Evolutionary conservation across 1,140 invertebrate genomes (phyloP).

Genomic region (Chelonus insularis): DNA sequence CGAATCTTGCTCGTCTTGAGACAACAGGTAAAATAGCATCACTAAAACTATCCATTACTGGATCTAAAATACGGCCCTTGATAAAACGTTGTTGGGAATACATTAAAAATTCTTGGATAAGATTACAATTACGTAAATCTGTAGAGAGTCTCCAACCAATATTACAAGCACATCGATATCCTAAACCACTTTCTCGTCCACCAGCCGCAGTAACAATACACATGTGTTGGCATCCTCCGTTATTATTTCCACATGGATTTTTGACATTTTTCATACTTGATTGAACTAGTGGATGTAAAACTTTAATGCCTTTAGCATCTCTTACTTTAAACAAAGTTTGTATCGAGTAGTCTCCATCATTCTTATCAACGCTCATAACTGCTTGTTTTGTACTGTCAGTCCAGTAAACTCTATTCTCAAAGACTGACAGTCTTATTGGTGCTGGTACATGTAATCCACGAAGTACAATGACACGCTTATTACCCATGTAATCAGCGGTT

Average conservation of each 20-base stretch:
- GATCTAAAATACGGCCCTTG: constrained; percentile 89
- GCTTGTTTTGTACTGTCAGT: constrained; percentile 95
- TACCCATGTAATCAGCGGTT: constrained; percentile 93
- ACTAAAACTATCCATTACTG: constrained; percentile 86
- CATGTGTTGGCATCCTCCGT: constrained; percentile 93
- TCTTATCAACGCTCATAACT: constrained; percentile 90
- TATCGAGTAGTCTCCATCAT: constrained; percentile 74
- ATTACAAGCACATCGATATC: constrained; percentile 91
- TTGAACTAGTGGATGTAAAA: constrained; percentile 78
- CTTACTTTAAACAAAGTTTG: constrained; percentile 80
- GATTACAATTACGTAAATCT: constrained; percentile 81
- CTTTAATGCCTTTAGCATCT: constrained; percentile 84
- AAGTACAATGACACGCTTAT: constrained; percentile 75
- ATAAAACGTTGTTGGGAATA: constrained; percentile 97
- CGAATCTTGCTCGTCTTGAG: constrained; percentile 88
- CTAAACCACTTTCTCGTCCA: constrained; percentile 76
- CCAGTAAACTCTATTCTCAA: constrained; percentile 93
- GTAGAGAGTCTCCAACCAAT: constrained; percentile 81
- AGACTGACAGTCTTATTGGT: constrained; percentile 80
- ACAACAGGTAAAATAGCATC: constrained; percentile 93
- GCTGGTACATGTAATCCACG: constrained; percentile 85
- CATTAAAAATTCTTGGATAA: constrained; percentile 90
- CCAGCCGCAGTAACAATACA: constrained; percentile 86
- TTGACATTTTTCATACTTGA: constrained; percentile 61
- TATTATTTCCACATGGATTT: constrained; percentile 89